Percentiles rank a stretch among this genome's conserved stretches.
Conservation (phyloP, 2,888 invertebrate species). For the Drosophila flavopinicola region DNA sequence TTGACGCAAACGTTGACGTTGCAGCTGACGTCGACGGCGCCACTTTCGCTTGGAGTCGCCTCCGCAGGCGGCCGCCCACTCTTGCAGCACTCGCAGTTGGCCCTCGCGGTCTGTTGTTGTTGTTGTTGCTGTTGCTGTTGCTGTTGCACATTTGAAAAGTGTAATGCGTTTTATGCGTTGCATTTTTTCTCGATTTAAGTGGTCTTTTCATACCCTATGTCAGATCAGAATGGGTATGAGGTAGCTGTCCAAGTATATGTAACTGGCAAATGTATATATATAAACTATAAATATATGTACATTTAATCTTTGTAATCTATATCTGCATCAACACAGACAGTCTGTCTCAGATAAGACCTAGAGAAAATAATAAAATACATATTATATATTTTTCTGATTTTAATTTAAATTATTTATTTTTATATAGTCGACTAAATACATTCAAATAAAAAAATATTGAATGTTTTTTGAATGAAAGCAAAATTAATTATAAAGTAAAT, state of each 20-base stretch:
- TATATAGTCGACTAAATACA: no score
- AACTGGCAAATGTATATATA: not conserved
- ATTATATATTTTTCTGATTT: no score
- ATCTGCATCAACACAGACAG: no score
- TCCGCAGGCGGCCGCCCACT: constrained; percentile 44
- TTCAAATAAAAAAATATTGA: no score
- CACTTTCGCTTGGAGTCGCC: constrained; percentile 64
- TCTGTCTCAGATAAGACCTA: no score
- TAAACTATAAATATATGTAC: not conserved
- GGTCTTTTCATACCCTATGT: constrained; percentile 40
- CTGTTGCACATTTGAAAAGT: constrained; percentile 65
- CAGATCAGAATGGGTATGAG: not conserved
- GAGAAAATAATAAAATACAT: no score
- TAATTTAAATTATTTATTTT: no score
- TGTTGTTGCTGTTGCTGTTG: constrained; percentile 10
- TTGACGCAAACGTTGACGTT: constrained; percentile 27
- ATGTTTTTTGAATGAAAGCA: no score
- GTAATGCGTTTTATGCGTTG: constrained; percentile 63
- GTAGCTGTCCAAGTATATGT: not conserved
- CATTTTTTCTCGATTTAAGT: constrained; percentile 58
- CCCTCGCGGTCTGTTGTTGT: constrained; percentile 25
- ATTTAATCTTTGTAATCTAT: not conserved
- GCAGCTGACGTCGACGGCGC: constrained; percentile 16
- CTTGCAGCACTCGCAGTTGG: constrained; percentile 20
- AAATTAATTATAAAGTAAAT: no score